Conservation (phyloP, 2,797 vertebrate genomes). For the Falco cherrug region DNA sequence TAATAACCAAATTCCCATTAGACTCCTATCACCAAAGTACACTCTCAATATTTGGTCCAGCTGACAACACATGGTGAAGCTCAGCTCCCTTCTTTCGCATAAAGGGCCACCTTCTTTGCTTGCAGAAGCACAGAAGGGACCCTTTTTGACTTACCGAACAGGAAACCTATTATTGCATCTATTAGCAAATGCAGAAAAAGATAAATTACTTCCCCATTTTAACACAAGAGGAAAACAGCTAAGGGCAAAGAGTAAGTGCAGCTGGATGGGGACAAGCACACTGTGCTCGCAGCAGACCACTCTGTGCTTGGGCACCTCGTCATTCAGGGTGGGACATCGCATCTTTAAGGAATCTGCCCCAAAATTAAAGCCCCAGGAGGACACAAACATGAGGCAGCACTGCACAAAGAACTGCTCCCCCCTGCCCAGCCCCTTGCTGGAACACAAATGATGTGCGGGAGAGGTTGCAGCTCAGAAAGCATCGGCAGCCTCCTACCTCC, state of each 20-base stretch:
- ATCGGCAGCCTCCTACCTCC: not conserved
- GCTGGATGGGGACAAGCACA: not conserved
- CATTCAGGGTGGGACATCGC: not conserved
- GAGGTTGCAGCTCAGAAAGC: not conserved
- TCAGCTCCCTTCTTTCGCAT: not conserved
- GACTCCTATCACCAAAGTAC: not conserved
- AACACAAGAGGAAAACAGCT: not conserved
- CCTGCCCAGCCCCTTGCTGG: not conserved
- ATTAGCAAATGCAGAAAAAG: not conserved
- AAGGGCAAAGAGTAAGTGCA: not conserved
- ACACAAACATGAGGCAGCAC: not conserved
- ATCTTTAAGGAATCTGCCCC: not conserved
- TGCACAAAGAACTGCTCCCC: not conserved
- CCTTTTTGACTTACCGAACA: not conserved
- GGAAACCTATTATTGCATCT: not conserved
- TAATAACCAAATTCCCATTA: not conserved
- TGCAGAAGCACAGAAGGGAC: not conserved
- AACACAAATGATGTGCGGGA: not conserved
- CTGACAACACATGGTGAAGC: fast-evolving
- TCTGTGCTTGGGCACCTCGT: not conserved
- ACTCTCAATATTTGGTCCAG: not conserved
- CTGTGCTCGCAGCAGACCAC: not conserved
- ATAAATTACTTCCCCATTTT: not conserved
- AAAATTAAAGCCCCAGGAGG: not conserved
- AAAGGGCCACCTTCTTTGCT: not conserved